Evolutionary conservation across 1,140 invertebrate species (phyloP), one percentile per base, ranked within the genome.

Genomic region (Anthonomus grandis): DNA sequence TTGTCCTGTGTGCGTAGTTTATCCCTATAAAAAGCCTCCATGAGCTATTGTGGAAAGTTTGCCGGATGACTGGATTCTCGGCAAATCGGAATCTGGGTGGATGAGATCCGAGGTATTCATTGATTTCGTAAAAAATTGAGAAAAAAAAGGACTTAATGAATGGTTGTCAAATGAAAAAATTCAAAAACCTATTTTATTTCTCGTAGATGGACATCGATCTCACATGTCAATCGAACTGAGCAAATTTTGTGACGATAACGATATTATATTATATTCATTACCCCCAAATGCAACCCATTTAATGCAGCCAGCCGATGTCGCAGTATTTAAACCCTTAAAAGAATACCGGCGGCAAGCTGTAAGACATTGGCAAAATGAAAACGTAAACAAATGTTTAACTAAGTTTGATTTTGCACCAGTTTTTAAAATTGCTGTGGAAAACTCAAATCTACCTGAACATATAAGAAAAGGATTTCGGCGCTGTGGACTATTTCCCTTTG

Each of bases 91-190:
- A n/a, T 64, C 39, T 9, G 72, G 75, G 0, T 77, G 72, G 73
- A 76, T 76, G 66, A 68, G 54, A 9, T 47, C 44, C 15, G 70
- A 70, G 58, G 60, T 66, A 4, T 77, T 76, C 62, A 73, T 64
- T 62, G 74, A 75, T 65, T 77, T 72, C 51, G 57, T 75, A 10
- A 56, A 65, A 3, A 75, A 78, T n/a, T n/a, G n/a, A n/a, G n/a
- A n/a, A n/a, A n/a, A n/a, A n/a, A n/a, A n/a, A 57, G 37, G 60
- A 15, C 71, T 76, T 45, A 22, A 70, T 46, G 58, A 63, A 18
- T 74, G 65, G 63, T 13, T 74, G 3, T n/a, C 39, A 15, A 24
- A 47, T 2, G 45, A 55, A 4, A 19, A 42, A 2, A 50, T 50
- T 13, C 39, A 55, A 60, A n/a, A 39, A 4, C 51, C 58, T 10